Evolutionary conservation across 1,140 invertebrate species (phyloP).

Genomic region (Heliconius himera): DNA sequence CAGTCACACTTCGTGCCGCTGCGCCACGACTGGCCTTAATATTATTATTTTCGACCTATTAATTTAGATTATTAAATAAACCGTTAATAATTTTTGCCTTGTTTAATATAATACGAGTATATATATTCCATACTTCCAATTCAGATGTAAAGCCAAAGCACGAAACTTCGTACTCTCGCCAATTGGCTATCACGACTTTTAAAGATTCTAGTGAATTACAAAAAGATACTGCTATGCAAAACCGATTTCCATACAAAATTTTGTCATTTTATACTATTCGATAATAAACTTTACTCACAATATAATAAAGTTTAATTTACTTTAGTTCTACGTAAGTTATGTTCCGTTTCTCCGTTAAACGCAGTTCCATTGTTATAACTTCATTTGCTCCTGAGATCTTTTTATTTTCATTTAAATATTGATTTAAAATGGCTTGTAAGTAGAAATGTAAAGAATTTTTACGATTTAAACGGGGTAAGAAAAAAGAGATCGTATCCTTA

Average conservation of each 20-base stretch:
- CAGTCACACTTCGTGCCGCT: too few relatives aligned
- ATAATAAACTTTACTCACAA: background rate
- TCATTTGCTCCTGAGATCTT: slow-evolving; percentile 69
- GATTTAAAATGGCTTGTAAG: slow-evolving; percentile 76
- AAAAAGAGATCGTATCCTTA: slow-evolving; percentile 38
- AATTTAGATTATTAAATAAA: too few relatives aligned
- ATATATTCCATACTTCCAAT: background rate
- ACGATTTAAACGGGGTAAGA: slow-evolving; percentile 67
- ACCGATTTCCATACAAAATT: slow-evolving; percentile 28
- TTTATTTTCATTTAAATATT: slow-evolving; percentile 69
- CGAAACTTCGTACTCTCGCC: slow-evolving; percentile 22
- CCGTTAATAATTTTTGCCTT: too few relatives aligned
- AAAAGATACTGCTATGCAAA: slow-evolving; percentile 37
- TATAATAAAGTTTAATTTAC: slow-evolving; percentile 4
- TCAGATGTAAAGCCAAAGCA: slow-evolving; percentile 9
- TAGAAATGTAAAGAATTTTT: slow-evolving; percentile 74
- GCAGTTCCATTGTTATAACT: slow-evolving; percentile 71
- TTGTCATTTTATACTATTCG: background rate
- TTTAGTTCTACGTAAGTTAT: slow-evolving; percentile 6
- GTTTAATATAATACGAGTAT: background rate
- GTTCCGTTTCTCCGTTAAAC: slow-evolving; percentile 18
- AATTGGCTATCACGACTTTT: slow-evolving; percentile 37
- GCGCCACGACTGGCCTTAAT: too few relatives aligned
- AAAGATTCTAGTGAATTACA: slow-evolving; percentile 21
- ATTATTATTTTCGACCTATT: background rate